Percentiles rank a stretch among this genome's conserved stretches.
These are phyloP conservation scores for Operophtera brumata DNA, from an alignment of 2,888 invertebrate species.

Conservation along the genomic window DNA sequence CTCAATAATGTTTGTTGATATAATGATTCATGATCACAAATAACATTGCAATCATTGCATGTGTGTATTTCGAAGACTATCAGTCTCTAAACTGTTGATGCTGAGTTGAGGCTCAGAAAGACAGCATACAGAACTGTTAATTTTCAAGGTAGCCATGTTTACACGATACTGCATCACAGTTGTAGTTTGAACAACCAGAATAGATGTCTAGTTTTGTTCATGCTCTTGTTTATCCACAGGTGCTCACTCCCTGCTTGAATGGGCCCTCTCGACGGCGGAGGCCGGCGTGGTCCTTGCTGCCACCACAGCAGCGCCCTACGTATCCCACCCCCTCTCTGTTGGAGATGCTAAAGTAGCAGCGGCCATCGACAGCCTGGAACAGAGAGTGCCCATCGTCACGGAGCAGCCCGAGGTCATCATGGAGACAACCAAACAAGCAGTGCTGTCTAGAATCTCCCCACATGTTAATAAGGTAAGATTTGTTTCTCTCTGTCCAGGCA, in stretches of 20 bases:
- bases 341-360: constrained; percentile 85
- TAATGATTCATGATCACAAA: too few species aligned
- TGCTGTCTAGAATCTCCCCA: constrained; percentile 79
- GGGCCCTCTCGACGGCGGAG: constrained; percentile 85
- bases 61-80: too few species aligned
- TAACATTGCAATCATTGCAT: too few species aligned
- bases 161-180: too few species aligned
- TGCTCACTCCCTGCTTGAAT: constrained; percentile 83
- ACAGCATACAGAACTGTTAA: too few species aligned
- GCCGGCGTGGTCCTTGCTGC: constrained; percentile 83
- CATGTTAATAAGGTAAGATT: constrained; percentile 73
- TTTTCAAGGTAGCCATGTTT: too few species aligned
- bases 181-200: too few species aligned
- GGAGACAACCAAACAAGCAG: constrained; percentile 80
- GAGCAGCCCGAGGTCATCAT: constrained; percentile 83
- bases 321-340: constrained; percentile 66
- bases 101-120: too few species aligned
- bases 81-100: too few species aligned
- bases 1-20: too few species aligned
- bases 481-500: too few species aligned
- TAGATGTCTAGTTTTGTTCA: too few species aligned
- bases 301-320: constrained; percentile 82
- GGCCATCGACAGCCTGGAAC: constrained; percentile 83
- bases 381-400: constrained; percentile 83
- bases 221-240: constrained; percentile 51